Evolutionary conservation across 1,140 invertebrate species (phyloP).

Genomic region (Coenobita brevimanus): DNA sequence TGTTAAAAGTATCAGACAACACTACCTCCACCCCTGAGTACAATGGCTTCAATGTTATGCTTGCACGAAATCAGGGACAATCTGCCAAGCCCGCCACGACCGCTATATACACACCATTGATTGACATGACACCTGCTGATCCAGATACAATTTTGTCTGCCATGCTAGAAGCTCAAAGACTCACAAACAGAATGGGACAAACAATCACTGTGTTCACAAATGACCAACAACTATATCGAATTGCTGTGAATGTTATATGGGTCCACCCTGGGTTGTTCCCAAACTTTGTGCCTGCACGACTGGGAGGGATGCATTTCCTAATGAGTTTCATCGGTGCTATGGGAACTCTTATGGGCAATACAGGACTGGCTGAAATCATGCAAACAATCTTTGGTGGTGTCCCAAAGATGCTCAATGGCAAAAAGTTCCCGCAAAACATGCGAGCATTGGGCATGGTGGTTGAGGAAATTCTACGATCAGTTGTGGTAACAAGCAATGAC

Average conservation of each 20-base stretch:
- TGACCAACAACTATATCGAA: not conserved
- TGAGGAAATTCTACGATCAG: not conserved
- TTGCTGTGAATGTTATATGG: not conserved
- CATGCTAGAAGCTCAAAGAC: not conserved
- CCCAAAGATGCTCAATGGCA: not conserved
- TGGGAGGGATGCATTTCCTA: constrained; percentile 1
- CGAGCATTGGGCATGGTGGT: not conserved
- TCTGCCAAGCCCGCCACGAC: not conserved
- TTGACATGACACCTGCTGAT: not conserved
- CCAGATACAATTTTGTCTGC: not conserved
- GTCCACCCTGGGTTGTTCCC: not conserved
- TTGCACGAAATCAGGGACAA: not conserved
- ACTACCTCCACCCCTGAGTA: not conserved
- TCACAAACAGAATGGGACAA: not conserved
- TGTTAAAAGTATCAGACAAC: not conserved
- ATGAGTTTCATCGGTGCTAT: not conserved
- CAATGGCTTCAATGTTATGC: not conserved
- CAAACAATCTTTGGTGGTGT: constrained; percentile 1
- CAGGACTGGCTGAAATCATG: not conserved
- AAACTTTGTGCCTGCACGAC: not conserved
- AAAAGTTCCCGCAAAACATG: not conserved
- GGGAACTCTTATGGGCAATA: constrained; percentile 1
- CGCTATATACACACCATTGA: not conserved
- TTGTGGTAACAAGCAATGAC: not conserved
- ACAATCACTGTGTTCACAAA: not conserved